Percentiles rank a stretch among this genome's conserved stretches.
Evolutionary conservation across 2,113 vertebrate genomes (phyloP).

Genomic region (Gnathonemus echidnorhynchus): DNA sequence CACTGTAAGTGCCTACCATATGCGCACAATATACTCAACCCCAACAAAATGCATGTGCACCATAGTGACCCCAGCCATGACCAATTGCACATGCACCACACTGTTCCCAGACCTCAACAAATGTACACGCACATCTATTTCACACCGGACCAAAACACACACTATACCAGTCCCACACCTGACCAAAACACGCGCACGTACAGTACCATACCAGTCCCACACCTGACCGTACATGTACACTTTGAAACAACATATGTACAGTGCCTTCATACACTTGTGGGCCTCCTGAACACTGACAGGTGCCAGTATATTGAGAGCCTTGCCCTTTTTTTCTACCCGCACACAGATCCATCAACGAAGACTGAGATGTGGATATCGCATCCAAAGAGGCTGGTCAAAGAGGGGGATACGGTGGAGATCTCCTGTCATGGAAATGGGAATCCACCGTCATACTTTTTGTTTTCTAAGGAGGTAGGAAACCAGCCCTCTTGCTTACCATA

Average conservation of each 20-base stretch:
- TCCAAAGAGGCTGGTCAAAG: slow-evolving; percentile 47
- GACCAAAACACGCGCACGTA: neutral
- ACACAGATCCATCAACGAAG: slow-evolving; percentile 58
- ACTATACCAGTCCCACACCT: neutral
- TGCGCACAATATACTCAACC: neutral
- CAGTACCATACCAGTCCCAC: neutral
- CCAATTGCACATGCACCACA: neutral
- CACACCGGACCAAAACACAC: neutral
- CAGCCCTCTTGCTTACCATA: neutral
- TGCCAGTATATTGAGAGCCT: neutral
- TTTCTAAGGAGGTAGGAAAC: slow-evolving; percentile 48
- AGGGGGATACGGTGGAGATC: slow-evolving; percentile 64
- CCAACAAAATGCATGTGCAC: neutral
- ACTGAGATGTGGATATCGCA: slow-evolving; percentile 44
- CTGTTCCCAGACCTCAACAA: neutral
- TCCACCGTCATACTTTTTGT: slow-evolving; percentile 50
- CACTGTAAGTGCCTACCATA: slow-evolving; percentile 65
- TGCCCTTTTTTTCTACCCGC: neutral
- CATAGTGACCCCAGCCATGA: neutral
- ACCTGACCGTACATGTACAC: neutral
- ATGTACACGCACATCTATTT: neutral
- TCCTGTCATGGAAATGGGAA: slow-evolving; percentile 62
- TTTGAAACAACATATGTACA: neutral
- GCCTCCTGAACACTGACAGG: neutral
- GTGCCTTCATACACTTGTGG: neutral